Evolutionary conservation across 2,113 vertebrate species (phyloP).

Genomic region (Edolisoma coerulescens): DNA sequence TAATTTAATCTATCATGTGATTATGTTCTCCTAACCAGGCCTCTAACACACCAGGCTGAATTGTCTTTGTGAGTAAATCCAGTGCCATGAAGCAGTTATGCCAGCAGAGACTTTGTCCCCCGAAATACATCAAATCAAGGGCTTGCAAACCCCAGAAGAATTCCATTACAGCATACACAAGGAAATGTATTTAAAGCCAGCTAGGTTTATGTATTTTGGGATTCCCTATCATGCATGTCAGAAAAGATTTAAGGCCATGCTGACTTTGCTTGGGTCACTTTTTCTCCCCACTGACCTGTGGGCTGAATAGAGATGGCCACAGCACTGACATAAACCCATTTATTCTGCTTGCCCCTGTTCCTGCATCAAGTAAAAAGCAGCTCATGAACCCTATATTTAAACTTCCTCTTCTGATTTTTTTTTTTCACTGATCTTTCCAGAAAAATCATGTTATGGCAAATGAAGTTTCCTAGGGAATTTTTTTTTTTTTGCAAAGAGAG

Average conservation of each 20-base stretch:
- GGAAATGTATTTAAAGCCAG: neutral
- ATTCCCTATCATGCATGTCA: neutral
- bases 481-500: neutral
- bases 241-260: neutral
- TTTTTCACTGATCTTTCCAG: neutral
- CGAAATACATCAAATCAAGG: neutral
- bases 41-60: neutral
- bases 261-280: neutral
- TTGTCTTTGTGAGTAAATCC: neutral
- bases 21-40: neutral
- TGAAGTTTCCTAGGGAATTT: neutral
- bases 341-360: neutral
- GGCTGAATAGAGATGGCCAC: neutral
- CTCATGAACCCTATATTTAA: neutral
- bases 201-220: neutral
- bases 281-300: neutral
- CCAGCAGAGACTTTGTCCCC: neutral
- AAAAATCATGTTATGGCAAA: constrained; percentile 28
- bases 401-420: neutral
- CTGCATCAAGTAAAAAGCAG: neutral
- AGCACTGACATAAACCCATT: neutral
- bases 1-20: neutral
- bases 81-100: neutral
- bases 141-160: neutral
- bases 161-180: neutral